Evolutionary conservation across 2,888 invertebrate genomes (phyloP), one percentile per base, ranked within the genome.

Genomic region (Bugulina stolonifera): DNA sequence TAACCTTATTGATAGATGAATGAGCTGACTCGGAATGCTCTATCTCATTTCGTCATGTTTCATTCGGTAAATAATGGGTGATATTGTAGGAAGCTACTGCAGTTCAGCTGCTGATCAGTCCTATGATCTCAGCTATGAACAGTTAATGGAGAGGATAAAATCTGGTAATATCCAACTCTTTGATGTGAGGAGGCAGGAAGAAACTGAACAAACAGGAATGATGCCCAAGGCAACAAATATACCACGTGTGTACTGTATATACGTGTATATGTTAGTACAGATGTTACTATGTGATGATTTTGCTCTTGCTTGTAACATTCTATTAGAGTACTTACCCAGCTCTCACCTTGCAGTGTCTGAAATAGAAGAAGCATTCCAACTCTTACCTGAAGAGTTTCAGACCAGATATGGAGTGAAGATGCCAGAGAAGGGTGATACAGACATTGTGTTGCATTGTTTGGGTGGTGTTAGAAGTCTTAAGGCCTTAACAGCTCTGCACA

Each of bases 121-220:
- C 58, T 74, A 74, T 10, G 74, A 75, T 35, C 35, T 77, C 22
- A 71, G 64, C 5, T 76, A 76, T 72, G 77, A 78, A 25, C 76
- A 77, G 35, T 71, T 78, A 54, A 69, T 75, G 27, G 58, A 74
- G 0, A 73, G 77, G 69, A 35, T 79, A 35, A 73, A 77, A 5
- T 73, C 72, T 69, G 75, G 73, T 23, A 76, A 76, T 64, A 72
- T 79, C 29, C 74, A 74, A 35, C 73, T 83, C 34, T 76, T 83
- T 71, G 83, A 83, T 75, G 83, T 83, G 3, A 75, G 83, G 54
- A 81, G 82, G 74, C 76, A 77, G 1, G 75, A 77, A 25, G 83
- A 83, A 74, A 74, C 82, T 2, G 73, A 74, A 23, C 79, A 79
- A 34, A 78, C 79, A 72, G 83, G 83, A 43, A 75, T 71, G 54